Percentiles rank a stretch among this genome's conserved stretches.
Evolutionary conservation across 1,140 invertebrate species (phyloP).

Genomic region (Rhopalosiphum maidis): DNA sequence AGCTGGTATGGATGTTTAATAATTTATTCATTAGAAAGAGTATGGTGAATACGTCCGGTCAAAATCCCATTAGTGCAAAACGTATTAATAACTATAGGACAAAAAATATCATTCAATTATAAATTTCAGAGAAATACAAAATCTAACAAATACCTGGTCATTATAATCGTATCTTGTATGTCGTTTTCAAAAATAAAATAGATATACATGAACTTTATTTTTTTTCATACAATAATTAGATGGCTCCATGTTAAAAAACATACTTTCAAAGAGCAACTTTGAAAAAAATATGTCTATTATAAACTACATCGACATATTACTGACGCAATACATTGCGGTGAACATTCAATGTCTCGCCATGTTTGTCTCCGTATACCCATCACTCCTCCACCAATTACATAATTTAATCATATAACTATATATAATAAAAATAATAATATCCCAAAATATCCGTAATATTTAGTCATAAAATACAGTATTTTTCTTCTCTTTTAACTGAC

Average conservation of each 20-base stretch:
- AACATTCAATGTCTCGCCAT: neutral
- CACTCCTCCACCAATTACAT: neutral
- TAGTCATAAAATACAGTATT: too few species aligned
- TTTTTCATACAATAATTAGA: neutral
- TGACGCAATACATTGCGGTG: neutral
- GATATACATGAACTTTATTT: neutral
- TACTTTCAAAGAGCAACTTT: neutral
- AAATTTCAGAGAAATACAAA: neutral
- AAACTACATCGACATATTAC: neutral
- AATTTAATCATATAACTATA: neutral
- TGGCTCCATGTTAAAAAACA: neutral
- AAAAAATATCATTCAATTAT: neutral
- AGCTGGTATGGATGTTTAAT: neutral
- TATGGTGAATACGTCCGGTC: neutral
- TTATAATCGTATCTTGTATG: neutral
- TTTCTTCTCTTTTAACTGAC: too few species aligned
- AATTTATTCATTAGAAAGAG: conserved; percentile 32
- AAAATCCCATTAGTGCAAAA: neutral
- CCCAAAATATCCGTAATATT: too few species aligned
- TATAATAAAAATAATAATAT: too few species aligned
- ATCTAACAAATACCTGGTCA: neutral
- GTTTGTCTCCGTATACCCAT: neutral
- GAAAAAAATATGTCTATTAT: neutral
- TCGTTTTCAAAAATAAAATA: neutral
- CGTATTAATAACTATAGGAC: neutral